Conservation (phyloP, 2,113 vertebrate species). For the Paradoxurus hermaphroditus region DNA sequence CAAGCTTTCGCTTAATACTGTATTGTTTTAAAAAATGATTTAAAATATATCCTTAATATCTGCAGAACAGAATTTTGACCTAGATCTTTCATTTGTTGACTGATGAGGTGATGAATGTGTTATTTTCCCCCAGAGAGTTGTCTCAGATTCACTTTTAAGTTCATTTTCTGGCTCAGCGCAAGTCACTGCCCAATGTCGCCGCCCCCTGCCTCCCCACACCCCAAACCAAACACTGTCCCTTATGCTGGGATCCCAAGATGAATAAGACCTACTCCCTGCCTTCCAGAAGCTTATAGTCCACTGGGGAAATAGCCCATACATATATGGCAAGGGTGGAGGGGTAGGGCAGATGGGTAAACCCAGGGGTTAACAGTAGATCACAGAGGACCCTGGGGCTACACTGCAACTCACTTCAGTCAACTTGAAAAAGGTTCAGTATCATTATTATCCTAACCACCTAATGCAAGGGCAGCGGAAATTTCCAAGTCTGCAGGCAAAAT, state of each 20-base stretch:
- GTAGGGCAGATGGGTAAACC: not conserved
- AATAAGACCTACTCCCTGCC: not conserved
- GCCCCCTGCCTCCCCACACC: not conserved
- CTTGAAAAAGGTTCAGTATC: conserved; percentile 12
- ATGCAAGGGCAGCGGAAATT: not conserved
- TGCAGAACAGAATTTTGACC: not conserved
- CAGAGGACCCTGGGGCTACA: not conserved
- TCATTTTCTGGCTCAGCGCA: not conserved
- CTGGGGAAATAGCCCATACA: not conserved
- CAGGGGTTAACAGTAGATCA: not conserved
- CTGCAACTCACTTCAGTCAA: not conserved
- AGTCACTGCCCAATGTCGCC: not conserved
- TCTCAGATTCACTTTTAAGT: not conserved
- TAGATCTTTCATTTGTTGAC: not conserved
- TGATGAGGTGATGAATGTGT: not conserved
- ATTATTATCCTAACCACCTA: not conserved
- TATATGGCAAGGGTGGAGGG: not conserved
- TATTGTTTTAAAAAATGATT: not conserved
- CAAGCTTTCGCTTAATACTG: not conserved
- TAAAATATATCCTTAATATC: not conserved
- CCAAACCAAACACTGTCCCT: not conserved
- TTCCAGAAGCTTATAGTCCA: not conserved
- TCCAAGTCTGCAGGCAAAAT: not conserved
- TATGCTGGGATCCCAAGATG: not conserved
- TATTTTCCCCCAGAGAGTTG: not conserved